Evolutionary conservation across 2,113 vertebrate genomes (phyloP), one percentile per base, ranked within the genome.

Genomic region (Syngnathoides biaculeatus): DNA sequence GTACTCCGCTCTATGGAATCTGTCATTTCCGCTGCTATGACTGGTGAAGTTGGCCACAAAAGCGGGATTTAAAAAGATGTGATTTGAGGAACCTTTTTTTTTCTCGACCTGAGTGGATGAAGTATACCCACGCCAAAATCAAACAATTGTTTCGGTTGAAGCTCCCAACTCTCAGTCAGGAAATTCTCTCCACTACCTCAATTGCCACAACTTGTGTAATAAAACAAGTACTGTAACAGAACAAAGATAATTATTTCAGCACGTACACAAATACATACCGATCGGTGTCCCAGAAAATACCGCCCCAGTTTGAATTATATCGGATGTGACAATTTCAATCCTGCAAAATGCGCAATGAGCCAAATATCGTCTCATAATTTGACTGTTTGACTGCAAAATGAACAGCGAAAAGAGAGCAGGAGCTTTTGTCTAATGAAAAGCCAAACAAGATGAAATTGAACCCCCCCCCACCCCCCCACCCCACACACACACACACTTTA

Each of bases 391-490:
- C 15, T 22, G 59, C 59, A 72, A 65, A 76, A 60, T 70, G 8
- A 67, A 59, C 47, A 47, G 65, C 53, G 57, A 58, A 35, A 24
- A 15, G 40, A 61, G 55, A 43, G 68, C 42, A 64, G 42, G 53
- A 73, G 64, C 35, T 39, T 59, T 69, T 73, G 38, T 59, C 58
- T 65, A 82, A 77, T 79, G 62, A 72, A 78, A 82, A 62, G 68
- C 66, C 60, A 79, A 74, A 72, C 67, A 69, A 80, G 71, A 81
- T 74, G 47, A 77, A 81, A 81, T 77, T 75, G 61, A 61, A 67
- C 65, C n/a, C n/a, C n/a, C n/a, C n/a, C n/a, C n/a, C n/a, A n/a
- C n/a, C n/a, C n/a, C n/a, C n/a, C n/a, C n/a, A n/a, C n/a, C n/a
- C n/a, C n/a, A n/a, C n/a, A n/a, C n/a, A n/a, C n/a, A n/a, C n/a